A percentile compares a stretch with the other conserved stretches of the same genome.
phyloP scores from a whole-genome alignment of 2,888 invertebrate species.

The Orchesellides sinensis region DNA sequence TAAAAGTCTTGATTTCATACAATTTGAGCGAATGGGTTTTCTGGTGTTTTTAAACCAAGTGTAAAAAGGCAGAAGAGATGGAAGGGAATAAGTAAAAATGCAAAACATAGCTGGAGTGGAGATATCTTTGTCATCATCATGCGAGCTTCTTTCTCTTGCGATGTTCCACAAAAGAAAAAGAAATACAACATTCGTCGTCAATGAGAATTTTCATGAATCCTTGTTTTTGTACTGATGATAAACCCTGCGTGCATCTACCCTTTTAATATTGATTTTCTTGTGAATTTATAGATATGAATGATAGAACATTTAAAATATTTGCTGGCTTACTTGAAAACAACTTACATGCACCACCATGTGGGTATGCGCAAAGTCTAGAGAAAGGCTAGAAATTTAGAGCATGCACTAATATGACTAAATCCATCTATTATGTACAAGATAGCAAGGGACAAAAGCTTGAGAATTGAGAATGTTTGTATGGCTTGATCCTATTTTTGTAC shows the following conservation, averaged over 20 bases:
- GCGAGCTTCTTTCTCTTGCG: neutral
- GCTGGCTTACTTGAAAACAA: no score
- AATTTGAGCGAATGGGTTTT: neutral
- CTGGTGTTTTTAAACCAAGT: neutral
- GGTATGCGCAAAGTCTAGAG: no score
- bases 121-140: neutral
- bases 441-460: neutral
- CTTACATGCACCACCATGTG: no score
- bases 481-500: conserved; percentile 2
- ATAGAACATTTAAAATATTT: no score
- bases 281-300: neutral
- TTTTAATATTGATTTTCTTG: neutral
- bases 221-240: no score
- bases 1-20: neutral
- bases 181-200: no score
- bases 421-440: neutral
- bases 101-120: no score
- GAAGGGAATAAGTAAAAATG: neutral
- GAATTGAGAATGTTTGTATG: neutral
- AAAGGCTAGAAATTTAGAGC: neutral
- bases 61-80: neutral
- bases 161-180: neutral
- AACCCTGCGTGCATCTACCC: no score
- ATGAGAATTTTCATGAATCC: no score
- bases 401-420: neutral